Base-by-base conservation (phyloP, 2,113 vertebrate genomes). In the Ceratotherium simum region DNA sequence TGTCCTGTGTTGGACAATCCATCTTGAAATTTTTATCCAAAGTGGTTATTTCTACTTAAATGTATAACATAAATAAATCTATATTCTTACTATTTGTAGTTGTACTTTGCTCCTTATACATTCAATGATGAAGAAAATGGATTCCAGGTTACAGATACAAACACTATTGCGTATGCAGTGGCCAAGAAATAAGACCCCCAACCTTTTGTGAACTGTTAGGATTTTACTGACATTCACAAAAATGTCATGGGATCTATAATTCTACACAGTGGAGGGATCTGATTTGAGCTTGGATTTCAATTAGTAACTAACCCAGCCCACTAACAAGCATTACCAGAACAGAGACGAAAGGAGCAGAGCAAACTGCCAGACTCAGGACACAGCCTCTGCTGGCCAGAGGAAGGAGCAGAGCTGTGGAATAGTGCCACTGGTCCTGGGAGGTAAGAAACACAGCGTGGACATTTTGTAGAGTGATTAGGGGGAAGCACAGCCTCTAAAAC, bases 41-140 rank as follows among this genome's bases (percentile, higher is more conserved):
- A 62, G 67, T 21, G 78, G 0, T 51, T 64, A 64, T 84, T 87
- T 84, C 31, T 62, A 88, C 89, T 84, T 42, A 84, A 89, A 85
- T 42, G 42, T 48, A 75, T 3, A 67, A 20, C n/a, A 51, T 60
- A 83, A 46, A 39, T 3, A 78, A 62, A 60, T 67, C 36, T 93
- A 16, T 42, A 60, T 69, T 69, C 96, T 67, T 84, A 69, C 93
- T 82, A 36, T 79, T 51, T 87, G 14, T 42, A 58, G 54, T 51
- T 20, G 46, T n/a, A n/a, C 36, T 27, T 80, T 81, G 51, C 8
- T 81, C 36, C 17, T 76, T 69, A 51, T 14, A 58, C 5, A 62
- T 90, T 96, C 21, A 72, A 65, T 82, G 80, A 54, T 72, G 42
- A 83, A 90, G 60, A 76, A 76, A 78, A 67, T 75, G 76, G 29